Conservation (phyloP, 2,113 vertebrate species). For the Gopherus flavomarginatus region DNA sequence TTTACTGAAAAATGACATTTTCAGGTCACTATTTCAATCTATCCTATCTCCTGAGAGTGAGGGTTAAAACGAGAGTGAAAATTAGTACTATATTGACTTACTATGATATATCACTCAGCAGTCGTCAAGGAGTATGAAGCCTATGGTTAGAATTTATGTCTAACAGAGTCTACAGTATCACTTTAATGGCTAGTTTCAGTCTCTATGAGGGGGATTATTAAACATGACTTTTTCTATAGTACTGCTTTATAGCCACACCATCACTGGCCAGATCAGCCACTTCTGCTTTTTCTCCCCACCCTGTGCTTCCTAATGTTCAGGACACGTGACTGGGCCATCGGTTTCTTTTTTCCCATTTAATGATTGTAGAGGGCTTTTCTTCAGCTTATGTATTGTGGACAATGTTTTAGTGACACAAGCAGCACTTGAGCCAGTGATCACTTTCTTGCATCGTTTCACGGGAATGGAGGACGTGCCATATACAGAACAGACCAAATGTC, state of each 20-base stretch:
- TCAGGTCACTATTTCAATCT: neutral
- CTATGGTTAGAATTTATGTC: neutral
- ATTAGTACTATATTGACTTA: fast-evolving
- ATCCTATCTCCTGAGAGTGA: neutral
- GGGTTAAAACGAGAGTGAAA: neutral
- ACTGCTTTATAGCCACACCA: neutral
- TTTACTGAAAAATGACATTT: slow-evolving; percentile 1
- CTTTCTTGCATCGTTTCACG: neutral
- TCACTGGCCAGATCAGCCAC: neutral
- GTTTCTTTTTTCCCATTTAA: neutral
- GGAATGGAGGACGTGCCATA: neutral
- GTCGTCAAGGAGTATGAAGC: slow-evolving; percentile 24
- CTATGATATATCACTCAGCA: neutral
- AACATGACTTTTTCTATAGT: neutral
- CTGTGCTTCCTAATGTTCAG: neutral
- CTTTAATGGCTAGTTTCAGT: neutral
- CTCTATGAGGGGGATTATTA: neutral
- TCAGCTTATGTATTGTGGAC: fast-evolving
- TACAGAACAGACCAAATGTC: neutral
- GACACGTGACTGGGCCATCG: neutral
- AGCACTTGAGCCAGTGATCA: neutral
- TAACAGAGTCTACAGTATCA: neutral
- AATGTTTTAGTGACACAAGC: neutral
- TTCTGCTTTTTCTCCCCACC: neutral
- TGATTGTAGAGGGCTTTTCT: neutral